A percentile compares a stretch with the other conserved stretches of the same genome.
These are phyloP conservation scores for Cygnus buccinator DNA, from an alignment of 2,113 vertebrate species.

Conservation along the genomic window DNA sequence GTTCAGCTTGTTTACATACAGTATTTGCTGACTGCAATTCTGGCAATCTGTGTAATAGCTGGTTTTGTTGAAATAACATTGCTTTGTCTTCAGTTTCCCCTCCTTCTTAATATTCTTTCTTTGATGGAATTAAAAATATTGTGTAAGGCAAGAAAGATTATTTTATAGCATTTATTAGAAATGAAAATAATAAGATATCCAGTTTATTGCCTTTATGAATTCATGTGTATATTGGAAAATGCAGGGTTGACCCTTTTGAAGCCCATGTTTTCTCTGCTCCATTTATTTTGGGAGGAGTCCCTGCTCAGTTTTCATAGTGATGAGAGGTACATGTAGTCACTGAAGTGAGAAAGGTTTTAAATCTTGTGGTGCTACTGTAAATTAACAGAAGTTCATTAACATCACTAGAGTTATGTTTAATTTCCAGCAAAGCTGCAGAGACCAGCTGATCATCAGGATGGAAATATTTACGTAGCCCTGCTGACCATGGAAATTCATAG, in stretches of 20 bases:
- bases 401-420: background rate
- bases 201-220: background rate
- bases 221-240: background rate
- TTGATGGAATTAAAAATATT: background rate
- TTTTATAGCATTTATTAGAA: background rate
- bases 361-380: background rate
- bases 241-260: background rate
- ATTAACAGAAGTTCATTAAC: conserved; percentile 18
- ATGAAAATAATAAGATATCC: background rate
- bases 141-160: background rate
- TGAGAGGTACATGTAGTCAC: background rate
- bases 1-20: background rate
- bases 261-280: background rate
- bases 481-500: background rate
- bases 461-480: background rate
- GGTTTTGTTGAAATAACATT: background rate
- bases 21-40: conserved; percentile 39
- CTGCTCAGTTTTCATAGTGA: background rate
- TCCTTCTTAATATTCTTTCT: background rate
- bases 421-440: background rate
- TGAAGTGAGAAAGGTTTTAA: background rate
- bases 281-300: conserved; percentile 23
- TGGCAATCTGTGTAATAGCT: conserved; percentile 14
- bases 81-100: background rate
- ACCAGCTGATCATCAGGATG: background rate